phyloP scores from a whole-genome alignment of 1,140 invertebrate species.

The Drosophila subpulchrella region DNA sequence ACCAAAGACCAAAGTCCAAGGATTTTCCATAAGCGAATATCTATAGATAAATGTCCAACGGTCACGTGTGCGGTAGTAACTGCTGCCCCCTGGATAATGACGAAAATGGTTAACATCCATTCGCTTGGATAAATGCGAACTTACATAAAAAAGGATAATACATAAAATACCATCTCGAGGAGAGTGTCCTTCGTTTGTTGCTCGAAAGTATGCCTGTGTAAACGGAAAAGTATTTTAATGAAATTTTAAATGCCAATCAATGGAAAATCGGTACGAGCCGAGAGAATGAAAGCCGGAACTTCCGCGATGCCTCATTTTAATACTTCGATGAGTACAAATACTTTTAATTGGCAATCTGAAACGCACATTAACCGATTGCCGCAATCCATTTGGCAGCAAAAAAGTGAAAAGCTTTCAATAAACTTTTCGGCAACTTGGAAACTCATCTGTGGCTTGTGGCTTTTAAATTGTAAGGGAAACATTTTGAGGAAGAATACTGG shows the following conservation, averaged over 20 bases:
- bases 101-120: conserved; percentile 60
- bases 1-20: conserved; percentile 7
- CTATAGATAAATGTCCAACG: conserved; percentile 33
- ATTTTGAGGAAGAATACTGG: conserved; percentile 7
- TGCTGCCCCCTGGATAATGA: conserved; percentile 48
- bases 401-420: conserved; percentile 33
- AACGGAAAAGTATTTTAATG: conserved; percentile 51
- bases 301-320: neutral
- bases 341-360: conserved; percentile 48
- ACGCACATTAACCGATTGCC: conserved; percentile 40
- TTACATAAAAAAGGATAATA: conserved; percentile 9
- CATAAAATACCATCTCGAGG: conserved; percentile 1
- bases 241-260: conserved; percentile 53
- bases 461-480: conserved; percentile 17
- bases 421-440: conserved; percentile 41
- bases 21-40: conserved; percentile 47
- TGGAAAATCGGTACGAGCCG: conserved; percentile 24
- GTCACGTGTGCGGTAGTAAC: conserved; percentile 32
- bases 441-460: conserved; percentile 29
- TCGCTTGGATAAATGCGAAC: conserved; percentile 1
- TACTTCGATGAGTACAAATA: conserved; percentile 15
- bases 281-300: conserved; percentile 8
- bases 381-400: conserved; percentile 35
- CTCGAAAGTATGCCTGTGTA: conserved; percentile 8
- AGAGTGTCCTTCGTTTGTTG: conserved; percentile 17